phyloP scores from a whole-genome alignment of 2,888 invertebrate genomes.

The Epinotia bilunana region DNA sequence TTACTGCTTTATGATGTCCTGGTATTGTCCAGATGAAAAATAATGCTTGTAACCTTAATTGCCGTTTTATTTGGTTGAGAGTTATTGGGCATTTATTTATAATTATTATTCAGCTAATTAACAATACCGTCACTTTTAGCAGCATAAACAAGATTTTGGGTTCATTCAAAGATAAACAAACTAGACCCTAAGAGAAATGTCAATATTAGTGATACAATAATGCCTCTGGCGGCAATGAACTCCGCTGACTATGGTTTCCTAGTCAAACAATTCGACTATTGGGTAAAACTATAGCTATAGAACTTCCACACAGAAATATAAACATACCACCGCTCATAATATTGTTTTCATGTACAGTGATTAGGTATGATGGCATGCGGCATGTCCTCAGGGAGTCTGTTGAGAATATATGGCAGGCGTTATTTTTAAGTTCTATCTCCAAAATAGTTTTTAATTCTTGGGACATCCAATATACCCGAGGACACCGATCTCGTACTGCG shows the following conservation, averaged over 20 bases:
- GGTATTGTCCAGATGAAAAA: slow-evolving; percentile 32
- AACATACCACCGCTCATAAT: no score
- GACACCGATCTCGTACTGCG: no score
- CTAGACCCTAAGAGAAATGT: slow-evolving; percentile 1
- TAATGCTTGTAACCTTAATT: slow-evolving; percentile 9
- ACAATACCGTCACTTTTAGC: neutral
- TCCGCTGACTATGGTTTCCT: neutral
- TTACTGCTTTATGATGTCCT: slow-evolving; percentile 51
- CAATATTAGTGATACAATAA: slow-evolving; percentile 24
- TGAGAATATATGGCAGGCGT: no score
- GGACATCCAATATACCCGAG: no score
- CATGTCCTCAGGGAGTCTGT: no score
- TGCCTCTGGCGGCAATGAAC: slow-evolving; percentile 8
- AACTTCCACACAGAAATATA: no score
- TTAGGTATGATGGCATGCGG: no score
- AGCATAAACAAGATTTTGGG: neutral
- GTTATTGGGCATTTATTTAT: neutral
- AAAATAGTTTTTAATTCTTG: no score
- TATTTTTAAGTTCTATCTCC: no score
- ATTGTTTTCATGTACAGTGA: no score
- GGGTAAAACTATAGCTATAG: neutral
- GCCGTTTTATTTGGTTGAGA: neutral
- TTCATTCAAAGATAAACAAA: slow-evolving; percentile 5
- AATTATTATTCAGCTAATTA: neutral
- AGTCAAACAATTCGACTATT: slow-evolving; percentile 8